Evolutionary conservation across 2,113 vertebrate species (phyloP), one percentile per base, ranked within the genome.

Genomic region (Suricata suricatta): DNA sequence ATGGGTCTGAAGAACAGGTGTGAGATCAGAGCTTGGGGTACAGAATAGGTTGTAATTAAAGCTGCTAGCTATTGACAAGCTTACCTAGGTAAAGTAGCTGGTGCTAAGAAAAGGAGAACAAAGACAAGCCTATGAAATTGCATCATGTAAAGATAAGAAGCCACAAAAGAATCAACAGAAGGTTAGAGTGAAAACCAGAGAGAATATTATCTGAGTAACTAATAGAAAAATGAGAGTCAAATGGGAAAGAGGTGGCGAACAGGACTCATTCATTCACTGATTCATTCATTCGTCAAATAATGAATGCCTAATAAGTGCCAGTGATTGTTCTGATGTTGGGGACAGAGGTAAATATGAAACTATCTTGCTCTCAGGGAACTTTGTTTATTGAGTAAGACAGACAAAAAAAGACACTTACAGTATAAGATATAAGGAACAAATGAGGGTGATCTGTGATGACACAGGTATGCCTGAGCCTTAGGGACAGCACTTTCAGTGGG

Each of bases 91-190:
- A 94, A 66, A 95, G 31, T 16, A 84, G 60, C 57, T 23, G 38
- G 13, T 35, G 33, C 27, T 82, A 9, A 82, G 68, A 82, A 91
- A 91, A 80, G 52, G 93, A 64, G 80, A 90, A 50, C 63, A n/a
- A 94, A 74, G 63, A 64, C 27, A 92, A 88, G 21, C 69, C 71
- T 93, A 95, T 79, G 97, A 97, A 94, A 57, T 1, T 64, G 47
- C 68, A 96, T 89, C 60, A 79, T 41, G 79, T 82, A 84, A 90
- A 68, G 68, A 82, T 95, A 93, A 69, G 60, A 88, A 95, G 85
- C 92, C 83, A 93, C 92, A 72, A 64, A 76, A 90, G n/a, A 87
- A 85, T 4, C 7, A 60, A 77, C 50, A 54, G 69, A 85, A 15
- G 17, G n/a, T 91, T 88, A 92, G 71, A 79, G 57, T 79, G 84